Base-by-base conservation (phyloP, 2,797 vertebrate species). In the Sphaeramia orbicularis region DNA sequence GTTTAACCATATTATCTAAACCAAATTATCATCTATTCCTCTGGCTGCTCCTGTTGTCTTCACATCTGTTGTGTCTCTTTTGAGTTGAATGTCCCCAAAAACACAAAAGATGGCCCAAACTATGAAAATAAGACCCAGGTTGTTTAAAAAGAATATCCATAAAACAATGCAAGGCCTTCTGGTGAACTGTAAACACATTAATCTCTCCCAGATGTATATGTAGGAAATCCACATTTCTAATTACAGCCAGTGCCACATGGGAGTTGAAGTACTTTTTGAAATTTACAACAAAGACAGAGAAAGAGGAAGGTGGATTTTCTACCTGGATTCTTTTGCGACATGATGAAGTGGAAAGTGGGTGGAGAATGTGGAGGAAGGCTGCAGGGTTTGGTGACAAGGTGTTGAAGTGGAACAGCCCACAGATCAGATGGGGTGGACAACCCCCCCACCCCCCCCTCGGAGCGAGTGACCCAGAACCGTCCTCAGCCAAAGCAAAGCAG, bases 341-440 rank as follows among this genome's bases (percentile, higher is more conserved):
- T 61, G 66, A 71, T 73, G 54, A 56, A 75, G 56, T 32, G 42
- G 65, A 19, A 6, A 47, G 47, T 47, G 64, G 73, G 63, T 10
- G 69, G 72, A 66, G 65, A 59, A 32, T 45, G 69, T 19, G 36
- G 65, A 50, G 60, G 59, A 62, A 41, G 47, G 60, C 55, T 62
- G 67, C 54, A 55, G 60, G 74, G 50, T 78, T 83, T 68, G 81
- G 58, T 87, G 87, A 88, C 73, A 75, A 93, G 89, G 90, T 91
- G 91, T 89, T 90, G 91, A 91, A 91, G 88, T 88, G 84, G 85
- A 91, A 86, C 89, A 80, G 65, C 82, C 77, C 59, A 81, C 71
- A 86, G 80, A 89, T 90, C 84, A 87, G 77, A 24, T 65, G 14
- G 49, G 62, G 68, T 65, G 88, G 89, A 90, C 21, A 24, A 24